Conservation (phyloP, 2,113 vertebrate genomes). For the Paratilapia polleni region DNA sequence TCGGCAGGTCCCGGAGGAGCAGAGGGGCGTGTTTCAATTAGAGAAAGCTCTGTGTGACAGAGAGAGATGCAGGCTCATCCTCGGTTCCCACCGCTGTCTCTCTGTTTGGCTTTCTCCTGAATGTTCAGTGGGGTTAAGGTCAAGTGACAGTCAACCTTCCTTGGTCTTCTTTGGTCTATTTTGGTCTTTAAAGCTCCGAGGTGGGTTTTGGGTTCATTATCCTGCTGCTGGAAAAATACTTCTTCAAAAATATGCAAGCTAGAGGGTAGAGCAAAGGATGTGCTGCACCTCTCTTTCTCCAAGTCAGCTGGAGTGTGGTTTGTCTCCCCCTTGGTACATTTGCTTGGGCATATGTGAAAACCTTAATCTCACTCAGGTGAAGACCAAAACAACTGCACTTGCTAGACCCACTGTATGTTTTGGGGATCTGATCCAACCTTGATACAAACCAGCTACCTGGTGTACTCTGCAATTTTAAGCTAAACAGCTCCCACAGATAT, state of each 20-base stretch:
- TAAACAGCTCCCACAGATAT: neutral
- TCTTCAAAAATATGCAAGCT: neutral
- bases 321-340: neutral
- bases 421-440: neutral
- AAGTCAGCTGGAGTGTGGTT: neutral
- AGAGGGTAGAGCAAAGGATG: neutral
- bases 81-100: constrained; percentile 39
- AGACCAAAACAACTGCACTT: neutral
- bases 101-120: neutral
- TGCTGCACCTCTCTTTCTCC: neutral
- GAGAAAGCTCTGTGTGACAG: neutral
- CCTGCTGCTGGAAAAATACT: neutral
- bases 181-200: neutral
- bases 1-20: constrained; percentile 61
- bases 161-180: no score
- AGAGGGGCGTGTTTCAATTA: constrained; percentile 47
- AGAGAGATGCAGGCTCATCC: neutral
- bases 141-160: neutral
- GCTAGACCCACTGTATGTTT: neutral
- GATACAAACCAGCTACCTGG: neutral
- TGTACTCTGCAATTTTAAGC: neutral
- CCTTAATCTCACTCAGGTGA: neutral
- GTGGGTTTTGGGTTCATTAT: neutral
- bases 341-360: neutral
- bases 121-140: neutral